Evolutionary conservation across 2,888 invertebrate genomes (phyloP).

Genomic region (Stomorhina lunata): DNA sequence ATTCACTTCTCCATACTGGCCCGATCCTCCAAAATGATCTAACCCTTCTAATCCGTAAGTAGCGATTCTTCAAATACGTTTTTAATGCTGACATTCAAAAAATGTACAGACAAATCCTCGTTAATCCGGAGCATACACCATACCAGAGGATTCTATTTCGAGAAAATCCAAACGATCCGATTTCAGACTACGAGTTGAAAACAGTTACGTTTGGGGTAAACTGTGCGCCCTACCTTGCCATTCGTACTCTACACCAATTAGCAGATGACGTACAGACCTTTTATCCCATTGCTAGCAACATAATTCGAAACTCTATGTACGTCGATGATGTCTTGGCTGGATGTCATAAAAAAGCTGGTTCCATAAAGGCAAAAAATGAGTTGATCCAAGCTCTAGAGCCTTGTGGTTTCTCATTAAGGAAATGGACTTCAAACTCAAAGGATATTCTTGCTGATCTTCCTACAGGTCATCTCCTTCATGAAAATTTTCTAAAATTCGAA

Average conservation of each 20-base stretch:
- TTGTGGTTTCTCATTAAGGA: background rate
- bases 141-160: background rate
- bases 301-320: no score
- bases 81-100: constrained; percentile 54
- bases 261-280: no score
- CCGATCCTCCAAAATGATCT: constrained; percentile 53
- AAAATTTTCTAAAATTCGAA: background rate
- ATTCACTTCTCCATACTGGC: no score
- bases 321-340: background rate
- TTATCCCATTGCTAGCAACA: no score
- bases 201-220: no score
- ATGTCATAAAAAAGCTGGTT: background rate
- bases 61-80: constrained; percentile 25
- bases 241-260: no score
- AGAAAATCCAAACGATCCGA: no score
- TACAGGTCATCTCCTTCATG: no score
- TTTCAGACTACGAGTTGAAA: no score
- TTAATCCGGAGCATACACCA: background rate
- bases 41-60: constrained; percentile 39
- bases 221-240: no score
- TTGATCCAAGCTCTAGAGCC: background rate
- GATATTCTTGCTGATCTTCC: background rate
- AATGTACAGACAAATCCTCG: constrained; percentile 37
- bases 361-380: constrained; percentile 11
- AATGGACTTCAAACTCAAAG: constrained; percentile 36